A percentile compares a stretch with the other conserved stretches of the same genome.
phyloP scores from a whole-genome alignment of 1,140 invertebrate species.

The Holcopasites calliopsidis region DNA sequence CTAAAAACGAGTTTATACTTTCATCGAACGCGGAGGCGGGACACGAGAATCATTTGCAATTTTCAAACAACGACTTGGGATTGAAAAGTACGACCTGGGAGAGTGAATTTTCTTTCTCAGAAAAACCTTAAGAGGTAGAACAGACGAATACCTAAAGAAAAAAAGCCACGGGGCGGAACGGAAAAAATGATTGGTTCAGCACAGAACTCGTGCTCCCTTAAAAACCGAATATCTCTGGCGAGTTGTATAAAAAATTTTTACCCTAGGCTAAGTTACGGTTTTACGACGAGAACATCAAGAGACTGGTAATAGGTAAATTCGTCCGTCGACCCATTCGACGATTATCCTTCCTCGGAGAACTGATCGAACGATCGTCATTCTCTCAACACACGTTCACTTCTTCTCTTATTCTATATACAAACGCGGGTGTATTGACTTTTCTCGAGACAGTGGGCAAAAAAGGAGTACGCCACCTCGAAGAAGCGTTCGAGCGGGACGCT shows the following conservation, averaged over 20 bases:
- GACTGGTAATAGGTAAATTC: conserved; percentile 16
- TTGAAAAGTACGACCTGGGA: no score
- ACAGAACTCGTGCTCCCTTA: conserved; percentile 29
- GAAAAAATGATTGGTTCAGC: conserved; percentile 1
- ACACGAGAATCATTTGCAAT: background rate
- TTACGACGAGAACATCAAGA: conserved; percentile 40
- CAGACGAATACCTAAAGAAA: background rate
- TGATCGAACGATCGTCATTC: background rate
- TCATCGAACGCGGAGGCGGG: background rate
- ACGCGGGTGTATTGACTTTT: background rate
- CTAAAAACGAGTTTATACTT: background rate
- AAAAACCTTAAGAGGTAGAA: no score
- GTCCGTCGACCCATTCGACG: background rate
- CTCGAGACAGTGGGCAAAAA: no score
- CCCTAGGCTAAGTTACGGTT: conserved; percentile 43
- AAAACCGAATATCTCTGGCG: conserved; percentile 34
- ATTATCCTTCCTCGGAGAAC: background rate
- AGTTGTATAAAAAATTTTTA: conserved; percentile 24
- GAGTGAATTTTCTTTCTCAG: no score
- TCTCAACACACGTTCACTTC: background rate
- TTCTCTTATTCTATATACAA: background rate
- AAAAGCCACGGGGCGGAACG: background rate
- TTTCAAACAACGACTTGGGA: background rate
- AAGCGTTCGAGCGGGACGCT: background rate
- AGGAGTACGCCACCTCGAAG: no score